phyloP scores from a whole-genome alignment of 2,888 invertebrate genomes.

The Thysanoteuthis rhombus region DNA sequence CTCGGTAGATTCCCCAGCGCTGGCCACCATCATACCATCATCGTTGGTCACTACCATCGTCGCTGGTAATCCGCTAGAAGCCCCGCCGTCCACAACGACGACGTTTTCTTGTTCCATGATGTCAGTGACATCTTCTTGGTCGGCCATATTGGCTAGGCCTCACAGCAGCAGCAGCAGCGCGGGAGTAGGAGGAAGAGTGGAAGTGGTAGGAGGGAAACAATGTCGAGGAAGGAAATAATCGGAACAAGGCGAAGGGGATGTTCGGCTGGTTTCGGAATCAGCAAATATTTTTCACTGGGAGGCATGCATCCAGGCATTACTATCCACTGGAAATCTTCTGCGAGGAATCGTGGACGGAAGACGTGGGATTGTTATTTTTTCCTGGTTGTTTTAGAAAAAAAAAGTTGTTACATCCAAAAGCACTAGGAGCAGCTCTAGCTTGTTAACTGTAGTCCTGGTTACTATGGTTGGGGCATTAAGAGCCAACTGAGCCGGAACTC shows the following conservation, averaged over 20 bases:
- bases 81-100: slow-evolving; percentile 15
- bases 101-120: slow-evolving; percentile 23
- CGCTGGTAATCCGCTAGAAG: not conserved
- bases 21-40: slow-evolving; percentile 15
- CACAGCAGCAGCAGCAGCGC: slow-evolving; percentile 1
- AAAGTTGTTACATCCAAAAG: not conserved
- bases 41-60: slow-evolving; percentile 1
- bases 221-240: not conserved
- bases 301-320: not conserved
- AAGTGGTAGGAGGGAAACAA: not conserved
- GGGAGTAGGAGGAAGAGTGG: not conserved
- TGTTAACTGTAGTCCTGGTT: not conserved
- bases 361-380: not conserved
- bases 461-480: not conserved
- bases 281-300: not conserved
- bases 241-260: not conserved
- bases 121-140: not conserved
- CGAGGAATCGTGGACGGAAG: not conserved
- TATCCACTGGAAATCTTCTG: not conserved
- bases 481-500: not conserved
- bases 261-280: not conserved
- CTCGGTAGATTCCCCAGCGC: not conserved
- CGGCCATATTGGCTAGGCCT: slow-evolving; percentile 28
- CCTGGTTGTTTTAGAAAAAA: not conserved
- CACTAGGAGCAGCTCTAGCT: too few relatives aligned